Conservation (phyloP, 2,797 vertebrate genomes). For the Enteromius unitaeniatus region DNA sequence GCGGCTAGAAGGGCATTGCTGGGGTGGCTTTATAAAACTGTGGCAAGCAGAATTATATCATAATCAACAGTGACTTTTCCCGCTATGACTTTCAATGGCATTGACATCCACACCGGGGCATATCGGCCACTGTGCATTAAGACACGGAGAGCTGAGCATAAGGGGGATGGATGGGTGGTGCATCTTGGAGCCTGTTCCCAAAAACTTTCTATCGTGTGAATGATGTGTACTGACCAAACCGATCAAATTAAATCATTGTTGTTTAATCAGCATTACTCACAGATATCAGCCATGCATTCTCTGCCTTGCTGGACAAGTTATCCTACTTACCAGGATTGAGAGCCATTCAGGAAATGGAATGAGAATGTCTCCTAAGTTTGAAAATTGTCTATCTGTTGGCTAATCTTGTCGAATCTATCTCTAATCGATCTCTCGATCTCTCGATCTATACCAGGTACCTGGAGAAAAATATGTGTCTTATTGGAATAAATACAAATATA, state of each 20-base stretch:
- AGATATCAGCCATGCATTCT: conserved; percentile 13
- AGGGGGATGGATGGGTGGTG: background rate
- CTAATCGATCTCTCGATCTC: background rate
- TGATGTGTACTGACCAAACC: conserved; percentile 22
- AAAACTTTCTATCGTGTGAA: background rate
- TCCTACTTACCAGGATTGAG: background rate
- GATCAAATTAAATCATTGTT: conserved; percentile 11
- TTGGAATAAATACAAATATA: too few species aligned
- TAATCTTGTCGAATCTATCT: too few species aligned
- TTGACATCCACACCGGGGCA: conserved; percentile 57
- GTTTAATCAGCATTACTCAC: conserved; percentile 27
- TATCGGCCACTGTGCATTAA: conserved; percentile 46
- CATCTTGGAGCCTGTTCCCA: conserved; percentile 15
- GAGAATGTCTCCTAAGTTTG: background rate
- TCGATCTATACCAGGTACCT: background rate
- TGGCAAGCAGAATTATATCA: conserved; percentile 77
- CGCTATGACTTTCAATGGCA: conserved; percentile 60
- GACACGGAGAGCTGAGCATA: conserved; percentile 35
- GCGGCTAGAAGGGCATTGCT: conserved; percentile 74
- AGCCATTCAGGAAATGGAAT: background rate
- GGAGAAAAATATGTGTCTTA: background rate
- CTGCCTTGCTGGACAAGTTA: conserved; percentile 3
- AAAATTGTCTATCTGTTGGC: background rate
- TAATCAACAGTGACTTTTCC: conserved; percentile 78
- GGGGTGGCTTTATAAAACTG: conserved; percentile 78